Evolutionary conservation across 2,888 invertebrate genomes (phyloP).

Genomic region (Electrophaes corylata): DNA sequence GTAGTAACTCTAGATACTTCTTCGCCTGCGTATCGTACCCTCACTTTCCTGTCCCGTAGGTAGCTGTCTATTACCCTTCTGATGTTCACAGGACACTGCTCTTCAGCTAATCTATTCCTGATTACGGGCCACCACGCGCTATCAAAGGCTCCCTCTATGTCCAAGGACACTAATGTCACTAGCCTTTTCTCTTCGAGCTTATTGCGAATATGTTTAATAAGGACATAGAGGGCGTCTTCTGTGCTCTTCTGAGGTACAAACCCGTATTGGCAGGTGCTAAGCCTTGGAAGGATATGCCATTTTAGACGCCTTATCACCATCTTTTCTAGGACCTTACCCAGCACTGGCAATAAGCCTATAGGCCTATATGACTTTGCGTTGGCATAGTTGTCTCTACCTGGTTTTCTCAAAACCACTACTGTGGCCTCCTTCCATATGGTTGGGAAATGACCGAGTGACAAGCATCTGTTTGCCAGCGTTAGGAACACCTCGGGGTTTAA

Average conservation of each 20-base stretch:
- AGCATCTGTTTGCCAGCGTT: slow-evolving; percentile 29
- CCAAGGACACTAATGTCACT: background rate
- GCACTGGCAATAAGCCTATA: slow-evolving; percentile 37
- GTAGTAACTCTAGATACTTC: too few relatives aligned
- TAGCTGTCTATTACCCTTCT: too few relatives aligned
- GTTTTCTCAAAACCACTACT: slow-evolving; percentile 9
- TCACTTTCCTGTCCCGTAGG: too few relatives aligned
- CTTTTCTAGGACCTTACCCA: slow-evolving; percentile 30
- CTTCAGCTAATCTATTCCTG: too few relatives aligned
- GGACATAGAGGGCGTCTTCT: slow-evolving; percentile 10
- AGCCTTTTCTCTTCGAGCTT: background rate
- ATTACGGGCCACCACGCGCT: too few relatives aligned
- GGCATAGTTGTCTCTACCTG: slow-evolving; percentile 6
- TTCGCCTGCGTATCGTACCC: too few relatives aligned
- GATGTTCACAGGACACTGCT: too few relatives aligned
- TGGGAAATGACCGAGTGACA: slow-evolving; percentile 35
- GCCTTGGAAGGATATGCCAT: slow-evolving; percentile 6
- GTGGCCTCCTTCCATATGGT: slow-evolving; percentile 18
- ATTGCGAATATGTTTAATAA: too few relatives aligned
- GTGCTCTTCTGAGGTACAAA: slow-evolving; percentile 14
- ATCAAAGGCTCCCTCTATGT: too few relatives aligned
- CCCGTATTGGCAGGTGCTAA: slow-evolving; percentile 7
- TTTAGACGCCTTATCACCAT: background rate
- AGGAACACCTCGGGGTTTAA: slow-evolving; percentile 18
- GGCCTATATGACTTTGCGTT: slow-evolving; percentile 38